Evolutionary conservation across 2,113 vertebrate species (phyloP).

Genomic region (Gracilinanus agilis): DNA sequence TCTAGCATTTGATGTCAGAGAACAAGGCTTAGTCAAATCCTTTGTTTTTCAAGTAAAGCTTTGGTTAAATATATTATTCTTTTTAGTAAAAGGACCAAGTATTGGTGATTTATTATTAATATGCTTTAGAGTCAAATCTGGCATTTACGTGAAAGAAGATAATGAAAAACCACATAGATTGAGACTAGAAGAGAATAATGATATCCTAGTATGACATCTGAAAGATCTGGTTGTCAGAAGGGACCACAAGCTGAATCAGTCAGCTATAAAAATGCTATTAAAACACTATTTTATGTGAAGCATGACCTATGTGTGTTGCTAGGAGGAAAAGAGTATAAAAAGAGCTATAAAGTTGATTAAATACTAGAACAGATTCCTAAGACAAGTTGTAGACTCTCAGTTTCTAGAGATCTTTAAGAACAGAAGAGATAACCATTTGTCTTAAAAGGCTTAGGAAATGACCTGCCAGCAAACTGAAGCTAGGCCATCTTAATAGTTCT

Average conservation of each 20-base stretch:
- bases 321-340: background rate
- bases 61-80: background rate
- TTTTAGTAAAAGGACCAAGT: background rate
- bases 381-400: background rate
- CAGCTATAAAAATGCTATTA: background rate
- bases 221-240: background rate
- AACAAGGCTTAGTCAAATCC: background rate
- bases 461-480: background rate
- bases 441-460: background rate
- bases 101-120: background rate
- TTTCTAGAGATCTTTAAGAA: background rate
- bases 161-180: background rate
- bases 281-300: background rate
- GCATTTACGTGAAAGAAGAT: background rate
- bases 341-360: background rate
- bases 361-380: background rate
- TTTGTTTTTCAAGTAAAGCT: background rate
- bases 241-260: slow-evolving; percentile 1
- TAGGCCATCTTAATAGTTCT: background rate
- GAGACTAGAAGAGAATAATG: background rate
- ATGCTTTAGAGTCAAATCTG: background rate
- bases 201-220: background rate
- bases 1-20: background rate
- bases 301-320: background rate
- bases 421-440: slow-evolving; percentile 1